Evolutionary conservation across 2,797 vertebrate genomes (phyloP), one percentile per base, ranked within the genome.

Genomic region (Cirrhinus molitorella): DNA sequence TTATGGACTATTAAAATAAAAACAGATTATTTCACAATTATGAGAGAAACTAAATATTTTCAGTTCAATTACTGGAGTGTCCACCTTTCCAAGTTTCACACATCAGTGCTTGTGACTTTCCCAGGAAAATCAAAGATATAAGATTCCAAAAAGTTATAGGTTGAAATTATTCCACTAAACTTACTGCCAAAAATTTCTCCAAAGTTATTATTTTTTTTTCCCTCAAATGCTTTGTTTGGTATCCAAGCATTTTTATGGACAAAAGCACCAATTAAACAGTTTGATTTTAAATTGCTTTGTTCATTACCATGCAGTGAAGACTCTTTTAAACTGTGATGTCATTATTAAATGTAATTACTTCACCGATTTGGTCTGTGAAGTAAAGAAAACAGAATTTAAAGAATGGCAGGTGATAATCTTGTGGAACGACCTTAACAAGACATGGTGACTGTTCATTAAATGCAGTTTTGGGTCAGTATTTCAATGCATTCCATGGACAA

Each of bases 41-140:
- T 84, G 67, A 87, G 79, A 67, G 84, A 83, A 88, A 85, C 70
- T 12, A 59, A 80, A 87, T 87, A 70, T 72, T 82, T 81, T 85
- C 61, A 21, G 49, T 85, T 85, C 76, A 77, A 73, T 83, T 78
- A 74, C 59, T 19, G 77, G 67, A 57, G 85, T 75, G 40, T 16
- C 47, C 45, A 31, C 61, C 53, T 81, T 79, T 83, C 81, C 78
- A 84, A 70, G 71, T 87, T 87, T 84, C 67, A 85, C 89, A 89
- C 75, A 63, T 89, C 57, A 59, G 16, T 78, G 79, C 65, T 65
- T 59, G 74, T 40, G 47, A 85, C 47, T 71, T 87, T 90, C 77
- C 81, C 83, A 85, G 72, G 83, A 84, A 84, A 88, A 83, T 87
- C 57, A 66, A 66, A 76, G 37, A 68, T 87, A 89, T 83, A 85